Evolutionary conservation across 2,113 vertebrate species (phyloP), one percentile per base, ranked within the genome.

Genomic region (Ctenodactylus gundi): DNA sequence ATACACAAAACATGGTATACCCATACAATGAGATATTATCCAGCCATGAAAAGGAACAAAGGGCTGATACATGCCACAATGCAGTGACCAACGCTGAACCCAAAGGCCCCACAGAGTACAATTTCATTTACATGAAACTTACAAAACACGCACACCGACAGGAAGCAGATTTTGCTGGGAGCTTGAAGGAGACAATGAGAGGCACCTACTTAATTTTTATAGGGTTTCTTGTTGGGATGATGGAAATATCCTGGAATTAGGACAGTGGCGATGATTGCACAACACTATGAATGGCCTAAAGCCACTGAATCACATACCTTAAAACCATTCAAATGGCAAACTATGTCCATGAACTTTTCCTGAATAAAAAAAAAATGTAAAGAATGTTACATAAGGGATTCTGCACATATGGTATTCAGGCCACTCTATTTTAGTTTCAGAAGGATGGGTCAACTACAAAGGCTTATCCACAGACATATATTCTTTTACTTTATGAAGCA

Each of bases 401-500:
- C 67, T 81, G 23, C 73, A 39, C 55, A 46, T 23, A 14, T 2
- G 58, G 15, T 58, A 20, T 6, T 44, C 13, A 67, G 41, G 49
- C 10, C 34, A 39, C 34, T 76, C 62, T 36, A 64, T 89, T 88
- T 85, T 65, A 73, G 39, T 90, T 93, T 80, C 46, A 36, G 41
- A 57, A 55, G 85, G 85, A 39, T 18, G 31, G 73, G 51, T 10
- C 68, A 65, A 53, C 94, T n/a, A 58, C 14, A 58, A 58, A 64
- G 67, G 49, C 77, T 91, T 58, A 36, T 23, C 49, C 53, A 72
- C 9, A 44, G 25, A 62, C 39, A 21, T n/a, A 77, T 27, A 29
- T 39, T 80, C 25, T 83, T 53, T 41, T 90, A 41, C 31, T 60
- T 76, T n/a, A 39, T 7, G 65, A 29, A 75, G 65, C 57, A 72